Conservation (phyloP, 2,113 vertebrate species). For the Mastomys coucha region DNA sequence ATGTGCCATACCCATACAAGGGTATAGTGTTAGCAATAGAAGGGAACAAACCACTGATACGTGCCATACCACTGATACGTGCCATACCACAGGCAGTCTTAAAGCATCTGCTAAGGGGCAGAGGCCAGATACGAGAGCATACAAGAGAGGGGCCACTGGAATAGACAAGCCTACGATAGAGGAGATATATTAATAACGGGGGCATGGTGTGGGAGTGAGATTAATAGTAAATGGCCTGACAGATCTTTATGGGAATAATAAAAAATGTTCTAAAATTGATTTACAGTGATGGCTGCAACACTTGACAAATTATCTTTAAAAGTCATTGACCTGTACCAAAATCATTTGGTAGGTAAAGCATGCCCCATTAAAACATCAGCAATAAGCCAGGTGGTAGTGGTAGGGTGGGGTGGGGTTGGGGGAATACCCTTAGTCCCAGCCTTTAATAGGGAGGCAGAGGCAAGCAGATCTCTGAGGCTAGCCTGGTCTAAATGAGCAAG, state of each 20-base stretch:
- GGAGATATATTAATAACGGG: neutral
- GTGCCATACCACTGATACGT: accelerated
- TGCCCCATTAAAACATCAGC: neutral
- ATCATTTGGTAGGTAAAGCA: neutral
- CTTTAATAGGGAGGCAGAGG: neutral
- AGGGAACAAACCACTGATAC: too few relatives aligned
- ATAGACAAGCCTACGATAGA: neutral
- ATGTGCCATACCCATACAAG: accelerated
- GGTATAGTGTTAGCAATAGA: neutral
- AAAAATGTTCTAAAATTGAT: neutral
- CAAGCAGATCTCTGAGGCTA: neutral
- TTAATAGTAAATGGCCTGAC: neutral
- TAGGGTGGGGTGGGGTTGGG: too few relatives aligned
- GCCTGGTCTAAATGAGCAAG: neutral
- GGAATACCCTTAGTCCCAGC: neutral
- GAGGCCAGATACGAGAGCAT: neutral
- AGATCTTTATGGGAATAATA: neutral
- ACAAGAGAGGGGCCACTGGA: neutral
- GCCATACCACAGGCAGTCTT: neutral
- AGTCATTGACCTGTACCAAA: neutral
- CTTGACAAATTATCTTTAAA: neutral
- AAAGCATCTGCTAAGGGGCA: neutral
- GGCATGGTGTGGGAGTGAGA: neutral
- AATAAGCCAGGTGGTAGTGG: neutral
- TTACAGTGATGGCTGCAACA: neutral